Evolutionary conservation across 2,888 invertebrate genomes (phyloP), one percentile per base, ranked within the genome.

Genomic region (Volucella inanis): DNA sequence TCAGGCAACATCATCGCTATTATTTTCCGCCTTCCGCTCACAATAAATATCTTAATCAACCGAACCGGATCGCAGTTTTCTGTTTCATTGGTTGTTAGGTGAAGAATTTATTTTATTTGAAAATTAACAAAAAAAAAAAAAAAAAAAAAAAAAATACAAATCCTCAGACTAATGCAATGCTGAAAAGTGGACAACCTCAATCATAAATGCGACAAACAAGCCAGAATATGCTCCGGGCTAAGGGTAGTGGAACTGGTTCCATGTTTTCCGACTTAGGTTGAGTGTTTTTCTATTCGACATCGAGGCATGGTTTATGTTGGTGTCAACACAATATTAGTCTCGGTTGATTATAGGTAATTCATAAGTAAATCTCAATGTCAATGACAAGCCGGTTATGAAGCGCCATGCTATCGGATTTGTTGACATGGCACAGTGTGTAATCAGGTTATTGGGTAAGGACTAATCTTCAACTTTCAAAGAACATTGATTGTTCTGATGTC

Each of bases 121-220:
- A 65, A 55, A 8, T 3, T 31, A 11, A 55, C 38, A 45, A 43
- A 6, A 6, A 54, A 11, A 49, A 6, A 54, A 11, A 49, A 45
- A 43, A 6, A 6, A 54, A 11, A 49, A 45, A 43, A 6, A 6
- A 54, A 11, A 49, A 57, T 49, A 75, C 64, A 41, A 47, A 59
- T 59, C 49, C 15, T 11, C 14, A 55, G 45, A 31, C 52, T 41
- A 61, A 38, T 61, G 52, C 76, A 61, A 45, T 59, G 43, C 38
- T 31, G 38, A 70, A 10, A 64, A 71, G 52, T 31, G 50, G 81
- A 76, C 55, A 82, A 67, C 77, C 82, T 82, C 76, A 82, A 72
- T 71, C 76, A 55, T 82, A 77, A 82, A 59, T 81, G 78, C 12
- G 31, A 15, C 38, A 55, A 55, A 50, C 59, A 71, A 61, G 59